These are phyloP conservation scores for Eubucco bourcierii DNA, from an alignment of 2,113 vertebrate species.

Conservation along the genomic window DNA sequence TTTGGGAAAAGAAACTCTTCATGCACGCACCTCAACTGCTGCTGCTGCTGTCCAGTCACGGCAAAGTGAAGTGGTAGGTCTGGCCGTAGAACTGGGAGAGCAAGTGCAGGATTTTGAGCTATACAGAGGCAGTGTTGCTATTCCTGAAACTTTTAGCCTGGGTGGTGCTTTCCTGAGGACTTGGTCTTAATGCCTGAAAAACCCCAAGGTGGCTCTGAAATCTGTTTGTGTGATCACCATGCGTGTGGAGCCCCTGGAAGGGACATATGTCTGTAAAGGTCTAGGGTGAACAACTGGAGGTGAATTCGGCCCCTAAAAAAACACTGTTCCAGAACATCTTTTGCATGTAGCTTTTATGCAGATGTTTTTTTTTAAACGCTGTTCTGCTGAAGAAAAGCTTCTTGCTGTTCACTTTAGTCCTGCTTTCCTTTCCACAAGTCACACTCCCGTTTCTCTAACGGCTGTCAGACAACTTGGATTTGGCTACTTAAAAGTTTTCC, in stretches of 20 bases:
- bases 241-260: background rate
- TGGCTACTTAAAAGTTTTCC: background rate
- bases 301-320: background rate
- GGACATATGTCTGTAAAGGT: rapidly evolving
- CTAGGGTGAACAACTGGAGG: rapidly evolving
- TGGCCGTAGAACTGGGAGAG: background rate
- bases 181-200: background rate
- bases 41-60: background rate
- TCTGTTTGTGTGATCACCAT: background rate
- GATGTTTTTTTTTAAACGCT: rapidly evolving
- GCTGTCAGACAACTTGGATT: background rate
- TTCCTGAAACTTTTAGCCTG: background rate
- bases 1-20: background rate
- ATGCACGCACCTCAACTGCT: rapidly evolving
- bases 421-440: background rate
- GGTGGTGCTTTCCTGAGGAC: background rate
- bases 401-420: background rate
- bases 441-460: rapidly evolving
- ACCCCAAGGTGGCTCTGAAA: rapidly evolving
- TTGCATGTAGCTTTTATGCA: rapidly evolving
- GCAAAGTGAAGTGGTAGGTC: rapidly evolving
- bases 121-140: rapidly evolving
- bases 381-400: background rate
- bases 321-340: background rate
- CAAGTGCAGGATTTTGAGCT: background rate